Percentiles rank a stretch among this genome's conserved stretches.
Conservation (phyloP, 2,888 invertebrate species). For the Parnassius mnemosyne region DNA sequence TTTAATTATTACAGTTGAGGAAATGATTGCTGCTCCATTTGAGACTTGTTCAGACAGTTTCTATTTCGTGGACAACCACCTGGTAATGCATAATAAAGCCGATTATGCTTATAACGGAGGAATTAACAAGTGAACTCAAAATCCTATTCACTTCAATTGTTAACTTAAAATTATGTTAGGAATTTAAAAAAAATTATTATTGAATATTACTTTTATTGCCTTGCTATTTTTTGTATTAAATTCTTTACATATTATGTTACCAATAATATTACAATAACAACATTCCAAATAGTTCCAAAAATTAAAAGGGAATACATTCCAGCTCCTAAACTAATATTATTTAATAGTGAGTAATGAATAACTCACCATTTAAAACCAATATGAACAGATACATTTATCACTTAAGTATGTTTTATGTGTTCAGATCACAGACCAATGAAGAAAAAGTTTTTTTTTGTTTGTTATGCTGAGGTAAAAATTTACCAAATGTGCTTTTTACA, state of each 20-base stretch:
- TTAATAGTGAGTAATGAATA: too few species aligned
- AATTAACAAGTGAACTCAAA: conserved; percentile 57
- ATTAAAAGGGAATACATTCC: background rate
- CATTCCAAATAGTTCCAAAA: conserved; percentile 10
- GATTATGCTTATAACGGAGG: conserved; percentile 98
- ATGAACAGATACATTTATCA: too few species aligned
- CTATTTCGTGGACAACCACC: conserved; percentile 97
- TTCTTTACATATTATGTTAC: too few species aligned
- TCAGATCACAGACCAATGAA: background rate
- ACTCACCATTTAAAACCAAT: too few species aligned
- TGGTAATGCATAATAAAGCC: conserved; percentile 99
- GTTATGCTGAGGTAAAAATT: conserved; percentile 16
- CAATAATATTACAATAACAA: background rate
- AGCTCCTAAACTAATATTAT: background rate
- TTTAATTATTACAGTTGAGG: conserved; percentile 86
- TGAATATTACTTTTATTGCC: background rate
- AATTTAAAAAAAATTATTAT: too few species aligned
- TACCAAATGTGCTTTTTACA: conserved; percentile 14
- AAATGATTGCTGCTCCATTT: conserved; percentile 98
- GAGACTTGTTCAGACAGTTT: conserved; percentile 99
- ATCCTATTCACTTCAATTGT: conserved; percentile 1
- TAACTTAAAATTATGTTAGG: too few species aligned
- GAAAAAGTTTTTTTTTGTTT: background rate
- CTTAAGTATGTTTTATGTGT: too few species aligned
- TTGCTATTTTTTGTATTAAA: too few species aligned